Evolutionary conservation across 2,113 vertebrate genomes (phyloP), one percentile per base, ranked within the genome.

Genomic region (Campylorhamphus procurvoides): DNA sequence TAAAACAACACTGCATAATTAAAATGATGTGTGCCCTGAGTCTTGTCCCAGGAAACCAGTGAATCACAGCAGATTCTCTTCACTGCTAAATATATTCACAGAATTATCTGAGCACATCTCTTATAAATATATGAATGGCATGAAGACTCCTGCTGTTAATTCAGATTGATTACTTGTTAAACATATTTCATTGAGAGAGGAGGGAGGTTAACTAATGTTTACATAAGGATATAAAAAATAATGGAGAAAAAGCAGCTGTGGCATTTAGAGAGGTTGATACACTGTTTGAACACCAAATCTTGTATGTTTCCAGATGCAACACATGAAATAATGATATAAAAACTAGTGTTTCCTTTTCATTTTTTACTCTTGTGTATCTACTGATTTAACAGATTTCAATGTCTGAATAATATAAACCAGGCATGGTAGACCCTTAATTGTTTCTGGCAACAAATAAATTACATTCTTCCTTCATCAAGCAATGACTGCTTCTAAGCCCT

Each of bases 121-220:
- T 72, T 80, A 94, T 89, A 92, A 89, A 81, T 60, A 82, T 3
- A 84, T 40, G 18, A 95, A 67, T 16, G 29, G 58, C 78, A 85
- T 68, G 63, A 93, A 67, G n/a, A 16, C 56, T 78, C 85, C 83
- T 77, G 81, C 64, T 90, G 81, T 84, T 94, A 96, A 92, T 90
- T 94, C 76, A 91, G 68, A 94, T 25, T 91, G 89, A 94, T 91
- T 89, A 79, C 62, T 74, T 84, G 40, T 81, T 90, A 91, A 79
- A 75, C 49, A 76, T 71, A 91, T 93, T 88, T 92, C 93, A 94
- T 75, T 78, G 80, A 92, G 76, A 31, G 68, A 90, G 69, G 42
- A 87, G 44, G 84, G 68, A 86, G 12, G 19, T 62, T 89, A 94
- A 78, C 59, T 50, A 37, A 58, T 63, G 49, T 50, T 91, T 93